A percentile compares a stretch with the other conserved stretches of the same genome.
phyloP scores from a whole-genome alignment of 2,888 invertebrate genomes.

The Emmelina monodactyla region DNA sequence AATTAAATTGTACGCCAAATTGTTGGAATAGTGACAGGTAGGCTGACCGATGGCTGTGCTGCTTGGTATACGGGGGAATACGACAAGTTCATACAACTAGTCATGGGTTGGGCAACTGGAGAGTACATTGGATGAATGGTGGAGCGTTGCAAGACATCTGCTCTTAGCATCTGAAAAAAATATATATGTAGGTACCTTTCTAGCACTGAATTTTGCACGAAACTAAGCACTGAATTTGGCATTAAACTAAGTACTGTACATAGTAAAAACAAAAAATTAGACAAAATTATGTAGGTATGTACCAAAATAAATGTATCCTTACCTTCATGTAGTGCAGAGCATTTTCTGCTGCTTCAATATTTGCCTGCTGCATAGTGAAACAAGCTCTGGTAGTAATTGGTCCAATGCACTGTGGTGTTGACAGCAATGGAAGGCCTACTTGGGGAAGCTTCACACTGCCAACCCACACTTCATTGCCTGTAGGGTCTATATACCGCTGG shows the following conservation, averaged over 20 bases:
- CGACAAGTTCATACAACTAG: conserved; percentile 24
- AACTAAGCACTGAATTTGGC: too few species aligned
- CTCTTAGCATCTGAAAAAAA: conserved; percentile 30
- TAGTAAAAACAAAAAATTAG: too few species aligned
- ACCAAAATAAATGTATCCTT: conserved; percentile 7
- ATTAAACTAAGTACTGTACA: too few species aligned
- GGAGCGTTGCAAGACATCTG: conserved; percentile 29
- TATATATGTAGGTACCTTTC: too few species aligned
- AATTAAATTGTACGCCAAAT: conserved; percentile 30
- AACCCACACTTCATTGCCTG: conserved; percentile 32
- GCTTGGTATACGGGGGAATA: not conserved
- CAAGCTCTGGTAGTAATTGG: conserved; percentile 33
- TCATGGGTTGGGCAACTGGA: conserved; percentile 24
- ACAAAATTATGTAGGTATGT: too few species aligned
- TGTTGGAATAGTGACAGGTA: conserved; percentile 25
- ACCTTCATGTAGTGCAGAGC: conserved; percentile 43
- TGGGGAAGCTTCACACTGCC: conserved; percentile 38
- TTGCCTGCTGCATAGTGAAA: conserved; percentile 32
- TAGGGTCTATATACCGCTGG: conserved; percentile 30
- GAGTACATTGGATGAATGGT: conserved; percentile 27
- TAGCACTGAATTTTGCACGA: too few species aligned
- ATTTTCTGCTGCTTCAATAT: conserved; percentile 39
- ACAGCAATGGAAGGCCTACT: conserved; percentile 34
- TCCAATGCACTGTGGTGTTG: conserved; percentile 28
- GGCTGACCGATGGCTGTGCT: not conserved